These are phyloP conservation scores for Cotesia typhae DNA, from an alignment of 1,140 invertebrate genomes.

Conservation along the genomic window DNA sequence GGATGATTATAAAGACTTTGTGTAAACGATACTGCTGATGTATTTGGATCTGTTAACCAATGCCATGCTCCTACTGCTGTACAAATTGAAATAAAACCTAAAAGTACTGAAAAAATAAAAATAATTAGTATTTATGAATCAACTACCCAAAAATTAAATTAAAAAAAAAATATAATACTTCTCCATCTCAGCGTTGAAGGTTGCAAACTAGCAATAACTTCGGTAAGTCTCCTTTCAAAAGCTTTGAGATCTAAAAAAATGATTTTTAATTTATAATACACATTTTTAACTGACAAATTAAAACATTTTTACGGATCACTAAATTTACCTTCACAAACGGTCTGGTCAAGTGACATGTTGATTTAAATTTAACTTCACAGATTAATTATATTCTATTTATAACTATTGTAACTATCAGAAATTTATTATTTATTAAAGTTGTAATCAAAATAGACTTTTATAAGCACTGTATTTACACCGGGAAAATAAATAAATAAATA, in stretches of 20 bases:
- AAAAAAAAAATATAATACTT: slow-evolving; percentile 66
- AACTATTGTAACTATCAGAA: no score
- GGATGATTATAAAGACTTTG: slow-evolving; percentile 94
- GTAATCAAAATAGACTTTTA: no score
- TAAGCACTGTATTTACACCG: no score
- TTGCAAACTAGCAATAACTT: slow-evolving; percentile 94
- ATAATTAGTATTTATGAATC: slow-evolving; percentile 10
- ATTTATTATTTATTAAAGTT: no score
- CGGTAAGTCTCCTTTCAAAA: slow-evolving; percentile 93
- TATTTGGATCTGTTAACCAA: slow-evolving; percentile 92
- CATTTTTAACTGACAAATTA: neutral
- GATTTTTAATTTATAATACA: slow-evolving; percentile 38
- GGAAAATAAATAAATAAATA: no score
- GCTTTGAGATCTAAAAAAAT: slow-evolving; percentile 91
- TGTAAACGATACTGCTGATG: slow-evolving; percentile 84
- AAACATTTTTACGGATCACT: slow-evolving; percentile 23
- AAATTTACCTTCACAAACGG: slow-evolving; percentile 76
- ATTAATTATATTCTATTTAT: no score
- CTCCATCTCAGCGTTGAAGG: slow-evolving; percentile 93
- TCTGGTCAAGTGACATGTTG: slow-evolving; percentile 77
- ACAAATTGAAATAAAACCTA: slow-evolving; percentile 85
- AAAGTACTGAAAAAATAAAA: slow-evolving; percentile 75
- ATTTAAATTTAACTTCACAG: no score
- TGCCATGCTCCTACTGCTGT: slow-evolving; percentile 93
- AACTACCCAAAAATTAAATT: neutral